phyloP scores from a whole-genome alignment of 2,888 invertebrate genomes.

The Himalopsyche kuldschensis region DNA sequence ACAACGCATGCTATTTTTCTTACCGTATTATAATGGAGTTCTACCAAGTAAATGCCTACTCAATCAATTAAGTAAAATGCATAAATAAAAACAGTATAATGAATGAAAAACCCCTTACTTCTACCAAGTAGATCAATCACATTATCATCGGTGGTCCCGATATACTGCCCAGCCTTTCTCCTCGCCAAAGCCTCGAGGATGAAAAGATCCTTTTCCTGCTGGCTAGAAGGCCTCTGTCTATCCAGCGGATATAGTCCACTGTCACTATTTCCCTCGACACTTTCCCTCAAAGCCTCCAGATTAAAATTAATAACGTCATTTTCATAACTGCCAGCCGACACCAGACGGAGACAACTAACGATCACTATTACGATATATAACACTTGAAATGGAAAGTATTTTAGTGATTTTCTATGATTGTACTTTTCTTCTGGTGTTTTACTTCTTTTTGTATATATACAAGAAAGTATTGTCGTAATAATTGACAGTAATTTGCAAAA shows the following conservation, averaged over 20 bases:
- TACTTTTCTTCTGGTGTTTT: background rate
- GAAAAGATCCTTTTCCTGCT: conserved; percentile 76
- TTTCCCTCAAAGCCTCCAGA: conserved; percentile 11
- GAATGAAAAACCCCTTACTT: conserved; percentile 61
- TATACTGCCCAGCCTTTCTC: conserved; percentile 61
- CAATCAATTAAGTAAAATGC: no score
- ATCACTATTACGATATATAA: background rate
- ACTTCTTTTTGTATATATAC: background rate
- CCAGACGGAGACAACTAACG: background rate
- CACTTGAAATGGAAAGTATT: background rate
- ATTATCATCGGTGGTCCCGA: conserved; percentile 65
- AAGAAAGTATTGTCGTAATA: background rate
- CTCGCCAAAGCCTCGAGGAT: conserved; percentile 73
- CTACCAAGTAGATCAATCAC: conserved; percentile 83
- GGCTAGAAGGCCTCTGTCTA: conserved; percentile 58
- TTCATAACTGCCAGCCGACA: background rate
- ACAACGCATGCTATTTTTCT: no score
- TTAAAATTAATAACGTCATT: conserved; percentile 33
- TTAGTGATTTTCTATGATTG: background rate
- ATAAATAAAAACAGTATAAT: background rate
- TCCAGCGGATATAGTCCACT: conserved; percentile 46
- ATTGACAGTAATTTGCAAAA: background rate
- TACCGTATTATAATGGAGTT: no score
- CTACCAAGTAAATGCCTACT: no score
- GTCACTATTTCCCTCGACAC: conserved; percentile 39